A percentile compares a stretch with the other conserved stretches of the same genome.
phyloP scores from a whole-genome alignment of 2,888 invertebrate genomes.

The Drosophila antonietae region DNA sequence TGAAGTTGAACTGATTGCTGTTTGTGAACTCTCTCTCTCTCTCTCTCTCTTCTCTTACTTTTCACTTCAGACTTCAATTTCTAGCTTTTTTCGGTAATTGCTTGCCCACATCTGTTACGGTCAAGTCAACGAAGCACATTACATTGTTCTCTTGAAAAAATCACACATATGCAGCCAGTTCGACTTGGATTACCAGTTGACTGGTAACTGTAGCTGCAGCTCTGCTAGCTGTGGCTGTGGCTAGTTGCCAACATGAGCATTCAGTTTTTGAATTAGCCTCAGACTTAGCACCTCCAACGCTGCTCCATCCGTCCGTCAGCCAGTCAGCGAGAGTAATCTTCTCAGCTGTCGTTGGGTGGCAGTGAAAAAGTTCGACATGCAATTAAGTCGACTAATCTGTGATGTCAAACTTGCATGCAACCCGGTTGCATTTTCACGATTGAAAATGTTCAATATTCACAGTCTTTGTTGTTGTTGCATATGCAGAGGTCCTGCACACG shows the following conservation, averaged over 20 bases:
- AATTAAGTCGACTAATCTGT: slow-evolving; percentile 56
- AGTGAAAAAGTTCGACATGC: slow-evolving; percentile 56
- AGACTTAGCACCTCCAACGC: background rate
- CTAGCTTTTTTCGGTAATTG: background rate
- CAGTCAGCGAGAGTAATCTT: slow-evolving; percentile 24
- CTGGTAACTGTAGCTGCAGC: background rate
- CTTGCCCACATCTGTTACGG: background rate
- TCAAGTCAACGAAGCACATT: background rate
- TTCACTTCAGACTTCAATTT: background rate
- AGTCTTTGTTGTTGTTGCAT: slow-evolving; percentile 2
- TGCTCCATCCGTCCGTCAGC: background rate
- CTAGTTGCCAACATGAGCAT: background rate
- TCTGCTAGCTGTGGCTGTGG: background rate
- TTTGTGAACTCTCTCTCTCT: background rate
- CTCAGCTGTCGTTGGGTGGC: slow-evolving; percentile 28
- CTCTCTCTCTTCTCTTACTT: background rate
- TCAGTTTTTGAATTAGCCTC: slow-evolving; percentile 1
- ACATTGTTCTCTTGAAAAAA: background rate
- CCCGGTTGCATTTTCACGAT: slow-evolving; percentile 18
- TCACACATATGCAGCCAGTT: background rate
- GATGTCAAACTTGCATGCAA: slow-evolving; percentile 29
- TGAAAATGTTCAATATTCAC: slow-evolving; percentile 23
- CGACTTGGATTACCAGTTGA: slow-evolving; percentile 6
- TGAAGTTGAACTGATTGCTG: background rate
- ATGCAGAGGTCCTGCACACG: slow-evolving; percentile 8